Evolutionary conservation across 2,888 invertebrate genomes (phyloP), one percentile per base, ranked within the genome.

Genomic region (Drosophila mimica): DNA sequence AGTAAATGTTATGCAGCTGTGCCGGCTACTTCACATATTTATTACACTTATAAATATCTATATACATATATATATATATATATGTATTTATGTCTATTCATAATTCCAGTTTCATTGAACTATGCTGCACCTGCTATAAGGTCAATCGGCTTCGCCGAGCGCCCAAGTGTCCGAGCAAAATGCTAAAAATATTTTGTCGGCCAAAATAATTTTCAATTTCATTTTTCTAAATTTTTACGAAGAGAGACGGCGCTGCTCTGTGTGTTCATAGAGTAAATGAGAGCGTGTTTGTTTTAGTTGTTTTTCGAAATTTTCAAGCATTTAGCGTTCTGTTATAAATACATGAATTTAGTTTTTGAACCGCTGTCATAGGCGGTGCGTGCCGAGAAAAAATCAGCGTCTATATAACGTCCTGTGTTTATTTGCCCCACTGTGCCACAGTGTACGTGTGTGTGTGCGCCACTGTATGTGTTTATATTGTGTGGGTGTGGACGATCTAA

Each of bases 291-390:
- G 33, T 13, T 40, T 57, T n/a, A 38, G n/a, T 58, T 62, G 54
- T 60, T 75, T 70, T 80, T 71, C 60, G 67, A 74, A 82, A 74
- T 71, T 81, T 88, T 87, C 73, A 68, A 78, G 78, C 88, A 86
- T 80, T 83, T 80, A 33, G 73, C 78, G 69, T 74, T 71, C 74
- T 71, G 81, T 88, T 88, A 87, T 89, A 87, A 91, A 88, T 78
- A 77, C 79, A 75, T 80, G 83, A 81, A 78, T 89, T 90, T 81
- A 90, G 90, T 90, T 90, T 83, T 83, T 86, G 85, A 90, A 81
- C 83, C 85, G 81, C 82, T 85, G 87, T 90, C 81, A 83, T 83
- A 86, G 87, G 86, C 88, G 86, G 71, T 75, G 87, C 74, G 88
- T 83, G 78, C 70, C 81, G 81, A 76, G 60, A 71, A 69, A 67